Percentiles rank a stretch among this genome's conserved stretches.
These are phyloP conservation scores for Noctuana brunneofusca DNA, from an alignment of 2,888 invertebrate genomes.

Conservation along the genomic window DNA sequence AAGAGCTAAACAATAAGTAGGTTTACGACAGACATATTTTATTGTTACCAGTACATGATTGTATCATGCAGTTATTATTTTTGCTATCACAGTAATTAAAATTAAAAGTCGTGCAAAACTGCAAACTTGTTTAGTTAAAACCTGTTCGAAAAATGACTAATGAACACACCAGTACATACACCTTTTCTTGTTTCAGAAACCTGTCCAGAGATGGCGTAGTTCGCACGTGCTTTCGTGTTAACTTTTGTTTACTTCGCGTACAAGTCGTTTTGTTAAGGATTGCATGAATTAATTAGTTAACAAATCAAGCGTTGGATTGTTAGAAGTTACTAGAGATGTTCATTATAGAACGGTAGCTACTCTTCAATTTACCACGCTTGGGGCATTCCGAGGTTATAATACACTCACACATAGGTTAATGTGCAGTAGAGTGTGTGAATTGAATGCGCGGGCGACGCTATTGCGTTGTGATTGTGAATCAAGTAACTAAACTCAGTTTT, in stretches of 20 bases:
- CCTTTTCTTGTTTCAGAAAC: background rate
- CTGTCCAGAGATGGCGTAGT: background rate
- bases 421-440: background rate
- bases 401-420: slow-evolving; percentile 3
- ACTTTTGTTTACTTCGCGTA: background rate
- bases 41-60: no score
- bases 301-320: background rate
- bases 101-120: background rate
- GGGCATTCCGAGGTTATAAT: slow-evolving; percentile 7
- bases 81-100: background rate
- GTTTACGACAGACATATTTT: no score
- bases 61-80: background rate
- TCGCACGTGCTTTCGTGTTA: background rate
- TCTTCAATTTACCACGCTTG: slow-evolving; percentile 3
- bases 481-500: background rate
- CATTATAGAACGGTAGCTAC: background rate
- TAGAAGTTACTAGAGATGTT: background rate
- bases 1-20: no score
- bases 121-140: background rate
- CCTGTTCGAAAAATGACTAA: background rate
- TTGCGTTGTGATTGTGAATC: slow-evolving; percentile 6
- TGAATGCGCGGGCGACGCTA: slow-evolving; percentile 1
- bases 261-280: background rate
- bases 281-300: background rate
- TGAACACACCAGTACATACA: background rate